Conservation (phyloP, 2,797 vertebrate genomes). For the Neosalanx taihuensis region DNA sequence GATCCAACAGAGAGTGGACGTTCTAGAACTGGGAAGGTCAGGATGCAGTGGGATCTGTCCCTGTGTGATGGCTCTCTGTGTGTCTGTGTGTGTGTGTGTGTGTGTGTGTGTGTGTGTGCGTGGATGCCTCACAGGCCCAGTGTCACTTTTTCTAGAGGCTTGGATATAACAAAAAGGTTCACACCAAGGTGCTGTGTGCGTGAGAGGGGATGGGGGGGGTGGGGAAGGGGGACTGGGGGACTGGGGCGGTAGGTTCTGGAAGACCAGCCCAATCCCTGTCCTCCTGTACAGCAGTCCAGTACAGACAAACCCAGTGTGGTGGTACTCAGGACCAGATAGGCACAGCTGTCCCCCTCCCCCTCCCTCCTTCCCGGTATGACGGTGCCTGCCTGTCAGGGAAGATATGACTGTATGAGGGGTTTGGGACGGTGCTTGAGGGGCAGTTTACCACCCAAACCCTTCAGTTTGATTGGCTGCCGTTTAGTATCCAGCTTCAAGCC, state of each 20-base stretch:
- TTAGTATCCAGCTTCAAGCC: not conserved
- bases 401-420: not conserved
- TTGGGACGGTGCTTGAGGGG: not conserved
- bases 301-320: conserved; percentile 40
- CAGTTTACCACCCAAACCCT: not conserved
- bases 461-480: not conserved
- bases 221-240: too few species aligned
- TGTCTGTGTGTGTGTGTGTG: not conserved
- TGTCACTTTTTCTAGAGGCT: conserved; percentile 1
- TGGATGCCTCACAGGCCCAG: conserved; percentile 19
- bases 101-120: too few species aligned
- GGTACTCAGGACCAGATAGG: conserved; percentile 74
- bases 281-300: conserved; percentile 36
- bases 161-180: not conserved
- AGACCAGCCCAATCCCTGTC: not conserved
- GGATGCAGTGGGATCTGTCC: not conserved
- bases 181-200: too few species aligned
- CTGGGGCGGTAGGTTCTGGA: not conserved
- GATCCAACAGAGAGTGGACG: too few species aligned
- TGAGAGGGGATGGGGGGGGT: not conserved
- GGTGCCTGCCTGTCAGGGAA: not conserved
- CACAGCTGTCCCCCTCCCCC: conserved; percentile 58
- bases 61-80: not conserved
- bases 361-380: not conserved
- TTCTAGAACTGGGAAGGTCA: too few species aligned